Base-by-base conservation (phyloP, 1,140 invertebrate species). In the Drosophila ercepeae region DNA sequence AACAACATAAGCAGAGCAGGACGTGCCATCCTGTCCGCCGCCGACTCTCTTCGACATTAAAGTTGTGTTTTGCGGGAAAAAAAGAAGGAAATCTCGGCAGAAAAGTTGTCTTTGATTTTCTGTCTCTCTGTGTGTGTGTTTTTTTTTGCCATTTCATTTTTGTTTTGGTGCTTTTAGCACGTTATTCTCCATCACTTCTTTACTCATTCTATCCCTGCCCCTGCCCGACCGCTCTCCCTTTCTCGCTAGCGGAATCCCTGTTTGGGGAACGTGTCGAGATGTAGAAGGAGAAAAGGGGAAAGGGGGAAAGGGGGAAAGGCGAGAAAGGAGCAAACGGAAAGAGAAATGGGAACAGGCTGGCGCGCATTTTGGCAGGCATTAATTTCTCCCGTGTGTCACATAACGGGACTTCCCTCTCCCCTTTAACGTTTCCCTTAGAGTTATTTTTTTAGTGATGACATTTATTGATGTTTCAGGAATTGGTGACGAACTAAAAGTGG, bases 331-430 rank as follows among this genome's bases (percentile, higher is more conserved):
- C 2, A 18, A 75, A 6, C 36, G 36, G 36, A 39, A 39, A 39
- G 36, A 39, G 36, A 39, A 70, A 82, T 49, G 53, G 59, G 55
- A 63, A 58, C 73, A 55, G 65, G 36, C 45, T 51, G 46, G 42
- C 44, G 57, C 63, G 58, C 63, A 83, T 82, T 82, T 82, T 82
- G 78, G 78, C 69, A 82, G 78, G 79, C 78, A 39, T 39, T 39
- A 83, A 83, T 83, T 83, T 75, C 70, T 83, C 78, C 78, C 78
- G 79, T 75, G 78, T 83, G 78, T 49, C 78, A 82, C 78, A 82
- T 82, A 81, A 82, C 67, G 50, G 44, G 44, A 61, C 42, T 61
- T 34, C 65, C 21, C 4, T 4, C 21, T 21, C 21, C 21, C 7
- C 48, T 25, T 18, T 16, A 39, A 9, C 29, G 36, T 49, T 29